phyloP scores from a whole-genome alignment of 2,113 vertebrate genomes.

The Nothoprocta perdicaria region DNA sequence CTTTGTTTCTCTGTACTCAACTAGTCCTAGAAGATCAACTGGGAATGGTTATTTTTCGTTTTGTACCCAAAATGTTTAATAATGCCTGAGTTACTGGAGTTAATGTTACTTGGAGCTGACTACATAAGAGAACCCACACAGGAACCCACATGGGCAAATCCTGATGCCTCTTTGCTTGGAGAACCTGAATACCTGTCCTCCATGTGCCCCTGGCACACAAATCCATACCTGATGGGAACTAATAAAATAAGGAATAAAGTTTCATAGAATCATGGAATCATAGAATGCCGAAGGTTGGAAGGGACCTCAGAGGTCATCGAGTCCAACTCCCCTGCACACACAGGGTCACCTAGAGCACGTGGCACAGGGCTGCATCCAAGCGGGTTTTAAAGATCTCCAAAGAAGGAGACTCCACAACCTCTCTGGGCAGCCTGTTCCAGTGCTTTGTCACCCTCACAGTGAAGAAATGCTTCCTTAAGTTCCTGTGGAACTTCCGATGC shows the following conservation, averaged over 20 bases:
- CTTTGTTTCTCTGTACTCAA: not conserved
- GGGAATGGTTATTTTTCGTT: not conserved
- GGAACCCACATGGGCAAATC: not conserved
- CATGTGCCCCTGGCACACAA: not conserved
- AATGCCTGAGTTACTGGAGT: not conserved
- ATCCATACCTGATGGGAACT: rapidly evolving
- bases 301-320: too few relatives aligned
- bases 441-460: too few relatives aligned
- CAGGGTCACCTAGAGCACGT: too few relatives aligned
- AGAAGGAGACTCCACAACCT: too few relatives aligned
- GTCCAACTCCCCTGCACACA: too few relatives aligned
- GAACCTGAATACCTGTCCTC: not conserved
- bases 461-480: too few relatives aligned
- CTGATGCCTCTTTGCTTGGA: not conserved
- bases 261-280: too few relatives aligned
- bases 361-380: too few relatives aligned
- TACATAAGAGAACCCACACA: not conserved
- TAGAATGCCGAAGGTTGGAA: too few relatives aligned
- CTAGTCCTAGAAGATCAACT: not conserved
- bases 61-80: not conserved
- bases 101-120: not conserved
- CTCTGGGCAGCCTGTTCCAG: too few relatives aligned
- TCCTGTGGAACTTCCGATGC: too few relatives aligned
- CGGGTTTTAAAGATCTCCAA: too few relatives aligned
- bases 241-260: not conserved